These are phyloP conservation scores for Diabrotica virgifera DNA, from an alignment of 1,140 invertebrate species.

Conservation along the genomic window DNA sequence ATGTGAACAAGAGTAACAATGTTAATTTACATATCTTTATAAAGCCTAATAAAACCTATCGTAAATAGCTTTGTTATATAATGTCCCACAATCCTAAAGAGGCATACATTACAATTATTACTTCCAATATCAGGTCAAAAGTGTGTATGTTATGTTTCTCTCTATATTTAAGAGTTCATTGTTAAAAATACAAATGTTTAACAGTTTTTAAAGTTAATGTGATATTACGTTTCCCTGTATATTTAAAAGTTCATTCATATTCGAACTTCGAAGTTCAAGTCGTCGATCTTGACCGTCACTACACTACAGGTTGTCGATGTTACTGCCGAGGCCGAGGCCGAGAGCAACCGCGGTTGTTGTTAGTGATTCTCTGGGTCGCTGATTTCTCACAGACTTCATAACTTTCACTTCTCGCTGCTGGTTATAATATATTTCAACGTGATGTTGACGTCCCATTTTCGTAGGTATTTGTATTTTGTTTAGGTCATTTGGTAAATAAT, in stretches of 20 bases:
- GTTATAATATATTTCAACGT: constrained; percentile 9
- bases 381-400: constrained; percentile 27
- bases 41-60: no score
- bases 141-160: no score
- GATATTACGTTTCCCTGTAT: no score
- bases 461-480: constrained; percentile 6
- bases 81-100: no score
- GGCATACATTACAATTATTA: no score
- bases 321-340: background rate
- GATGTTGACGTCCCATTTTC: constrained; percentile 19
- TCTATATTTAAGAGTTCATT: no score
- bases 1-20: no score
- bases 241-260: background rate
- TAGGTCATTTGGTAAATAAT: constrained; percentile 1
- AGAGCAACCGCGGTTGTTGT: background rate
- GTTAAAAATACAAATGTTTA: no score
- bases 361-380: constrained; percentile 13
- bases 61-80: no score
- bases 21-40: no score
- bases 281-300: constrained; percentile 12
- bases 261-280: constrained; percentile 11
- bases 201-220: no score
- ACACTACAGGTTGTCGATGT: constrained; percentile 1
- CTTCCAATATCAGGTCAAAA: no score
- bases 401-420: constrained; percentile 24